Conservation (phyloP, 2,888 invertebrate genomes). For the Silvanus unidentatus region DNA sequence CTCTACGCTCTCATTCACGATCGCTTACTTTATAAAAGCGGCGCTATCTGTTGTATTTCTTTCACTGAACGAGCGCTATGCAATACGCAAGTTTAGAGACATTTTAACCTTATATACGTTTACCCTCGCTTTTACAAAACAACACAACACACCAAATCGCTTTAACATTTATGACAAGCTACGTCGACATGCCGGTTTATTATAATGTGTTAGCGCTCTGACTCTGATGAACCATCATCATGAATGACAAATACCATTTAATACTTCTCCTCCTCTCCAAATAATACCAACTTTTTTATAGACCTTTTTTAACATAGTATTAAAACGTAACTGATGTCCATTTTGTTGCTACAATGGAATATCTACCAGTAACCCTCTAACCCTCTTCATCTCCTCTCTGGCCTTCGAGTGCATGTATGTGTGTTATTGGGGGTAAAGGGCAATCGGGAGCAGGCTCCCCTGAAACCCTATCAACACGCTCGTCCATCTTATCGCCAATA, state of each 20-base stretch:
- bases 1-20: conserved; percentile 28
- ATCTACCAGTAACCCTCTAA: too few species aligned
- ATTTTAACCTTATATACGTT: not conserved
- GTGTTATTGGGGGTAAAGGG: too few species aligned
- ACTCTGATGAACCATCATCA: conserved; percentile 24
- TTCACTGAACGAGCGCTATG: conserved; percentile 14
- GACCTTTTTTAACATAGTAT: conserved; percentile 30
- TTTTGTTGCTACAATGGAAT: conserved; percentile 25
- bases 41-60: conserved; percentile 32
- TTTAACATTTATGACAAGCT: conserved; percentile 26
- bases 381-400: too few species aligned
- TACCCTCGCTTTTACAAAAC: conserved; percentile 2
- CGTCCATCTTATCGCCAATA: conserved; percentile 40
- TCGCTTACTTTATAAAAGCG: conserved; percentile 36
- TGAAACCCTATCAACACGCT: conserved; percentile 36
- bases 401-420: too few species aligned
- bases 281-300: conserved; percentile 21
- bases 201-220: not conserved
- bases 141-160: conserved; percentile 23
- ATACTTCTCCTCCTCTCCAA: conserved; percentile 22
- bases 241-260: conserved; percentile 37
- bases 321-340: conserved; percentile 25
- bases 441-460: too few species aligned
- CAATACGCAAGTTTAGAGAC: conserved; percentile 1
- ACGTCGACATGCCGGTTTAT: conserved; percentile 1